phyloP scores from a whole-genome alignment of 1,140 invertebrate genomes.

The Tribolium castaneum region DNA sequence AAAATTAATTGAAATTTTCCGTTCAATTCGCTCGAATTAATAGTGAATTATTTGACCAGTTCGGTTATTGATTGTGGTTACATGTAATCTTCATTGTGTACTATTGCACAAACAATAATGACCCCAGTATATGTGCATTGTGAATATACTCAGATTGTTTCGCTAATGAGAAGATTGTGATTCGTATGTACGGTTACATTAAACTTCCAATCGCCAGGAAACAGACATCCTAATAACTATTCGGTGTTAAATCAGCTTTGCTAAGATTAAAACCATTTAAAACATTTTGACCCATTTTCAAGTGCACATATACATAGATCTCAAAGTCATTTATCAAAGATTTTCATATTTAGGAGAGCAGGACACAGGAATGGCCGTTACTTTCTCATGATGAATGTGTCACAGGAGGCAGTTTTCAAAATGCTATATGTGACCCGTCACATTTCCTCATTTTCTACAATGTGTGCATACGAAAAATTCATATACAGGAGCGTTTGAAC shows the following conservation, averaged over 20 bases:
- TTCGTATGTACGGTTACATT: conserved; percentile 32
- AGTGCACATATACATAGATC: conserved; percentile 25
- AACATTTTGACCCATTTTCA: conserved; percentile 9
- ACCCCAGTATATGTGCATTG: conserved; percentile 38
- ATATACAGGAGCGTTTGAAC: conserved; percentile 20
- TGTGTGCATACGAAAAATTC: conserved; percentile 44
- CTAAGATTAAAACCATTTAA: conserved; percentile 2
- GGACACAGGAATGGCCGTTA: conserved; percentile 42
- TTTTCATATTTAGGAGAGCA: conserved; percentile 43
- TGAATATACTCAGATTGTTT: conserved; percentile 45
- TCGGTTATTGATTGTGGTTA: conserved; percentile 49
- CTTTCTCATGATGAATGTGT: conserved; percentile 44
- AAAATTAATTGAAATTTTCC: conserved; percentile 9
- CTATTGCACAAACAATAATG: conserved; percentile 50
- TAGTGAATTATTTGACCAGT: conserved; percentile 46
- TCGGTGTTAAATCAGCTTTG: neutral
- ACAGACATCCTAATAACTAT: neutral
- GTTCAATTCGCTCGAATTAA: neutral
- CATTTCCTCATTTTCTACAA: conserved; percentile 43
- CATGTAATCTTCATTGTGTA: conserved; percentile 48
- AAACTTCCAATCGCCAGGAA: conserved; percentile 4
- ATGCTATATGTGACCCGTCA: conserved; percentile 42
- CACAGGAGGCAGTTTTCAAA: conserved; percentile 43
- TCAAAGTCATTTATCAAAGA: conserved; percentile 42
- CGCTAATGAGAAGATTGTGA: conserved; percentile 50